phyloP scores from a whole-genome alignment of 64 coral and sea anemone species.

The Platygyra sinensis region DNA sequence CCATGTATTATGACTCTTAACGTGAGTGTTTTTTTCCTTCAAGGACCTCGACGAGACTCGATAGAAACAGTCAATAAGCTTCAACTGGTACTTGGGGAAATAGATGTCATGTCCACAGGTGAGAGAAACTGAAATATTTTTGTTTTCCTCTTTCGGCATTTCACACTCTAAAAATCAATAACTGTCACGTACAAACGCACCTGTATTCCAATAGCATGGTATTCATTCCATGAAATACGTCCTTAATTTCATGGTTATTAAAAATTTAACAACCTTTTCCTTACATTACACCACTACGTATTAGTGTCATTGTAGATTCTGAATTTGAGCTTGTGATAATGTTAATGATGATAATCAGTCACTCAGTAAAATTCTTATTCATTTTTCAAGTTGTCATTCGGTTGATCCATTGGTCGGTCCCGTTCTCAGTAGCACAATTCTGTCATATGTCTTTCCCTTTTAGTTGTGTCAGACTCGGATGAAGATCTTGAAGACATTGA shows the following conservation, averaged over 20 bases:
- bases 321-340: no score
- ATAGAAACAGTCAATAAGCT: slow-evolving; percentile 8
- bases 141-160: not conserved
- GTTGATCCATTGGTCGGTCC: not conserved
- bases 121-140: not conserved
- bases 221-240: no score
- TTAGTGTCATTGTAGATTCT: no score
- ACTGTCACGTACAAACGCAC: not conserved
- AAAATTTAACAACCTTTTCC: no score
- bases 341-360: no score
- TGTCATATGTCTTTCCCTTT: not conserved
- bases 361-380: no score
- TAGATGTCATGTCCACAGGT: slow-evolving; percentile 48
- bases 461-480: slow-evolving; percentile 65
- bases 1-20: no score
- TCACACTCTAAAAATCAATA: not conserved
- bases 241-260: no score
- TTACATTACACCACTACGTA: no score
- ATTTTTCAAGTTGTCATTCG: not conserved
- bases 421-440: not conserved
- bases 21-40: not conserved
- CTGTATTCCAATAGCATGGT: no score
- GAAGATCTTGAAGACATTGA: slow-evolving; percentile 50
- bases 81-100: slow-evolving; percentile 34
- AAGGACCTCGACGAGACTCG: not conserved